A percentile compares a stretch with the other conserved stretches of the same genome.
These are phyloP conservation scores for Drosophila setifemur DNA, from an alignment of 1,140 invertebrate genomes.

Conservation along the genomic window DNA sequence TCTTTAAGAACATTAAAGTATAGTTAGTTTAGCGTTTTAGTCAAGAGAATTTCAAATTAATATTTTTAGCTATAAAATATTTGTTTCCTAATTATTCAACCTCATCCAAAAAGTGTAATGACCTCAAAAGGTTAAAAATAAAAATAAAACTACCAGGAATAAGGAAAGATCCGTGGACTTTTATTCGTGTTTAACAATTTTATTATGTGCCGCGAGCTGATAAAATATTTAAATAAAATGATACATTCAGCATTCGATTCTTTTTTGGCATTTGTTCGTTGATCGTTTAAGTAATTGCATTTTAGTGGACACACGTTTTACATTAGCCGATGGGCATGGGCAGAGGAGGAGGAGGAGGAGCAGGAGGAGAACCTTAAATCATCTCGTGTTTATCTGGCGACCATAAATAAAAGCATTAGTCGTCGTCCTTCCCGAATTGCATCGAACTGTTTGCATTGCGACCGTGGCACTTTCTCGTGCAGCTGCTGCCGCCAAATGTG, in stretches of 20 bases:
- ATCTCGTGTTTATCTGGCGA: conserved; percentile 73
- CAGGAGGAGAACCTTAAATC: conserved; percentile 56
- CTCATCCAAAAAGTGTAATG: no score
- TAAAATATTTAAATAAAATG: conserved; percentile 68
- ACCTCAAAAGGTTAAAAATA: no score
- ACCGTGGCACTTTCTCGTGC: conserved; percentile 70
- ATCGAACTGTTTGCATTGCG: conserved; percentile 76
- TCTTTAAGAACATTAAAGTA: no score
- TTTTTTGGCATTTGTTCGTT: conserved; percentile 40
- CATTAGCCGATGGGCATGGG: conserved; percentile 26
- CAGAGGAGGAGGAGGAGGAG: no score
- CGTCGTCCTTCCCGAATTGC: conserved; percentile 49
- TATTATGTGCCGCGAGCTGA: conserved; percentile 66
- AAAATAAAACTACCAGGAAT: background rate
- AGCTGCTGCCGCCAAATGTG: conserved; percentile 74
- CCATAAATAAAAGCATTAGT: conserved; percentile 78
- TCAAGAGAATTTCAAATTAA: no score
- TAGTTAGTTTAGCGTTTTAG: no score
- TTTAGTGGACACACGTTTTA: conserved; percentile 75
- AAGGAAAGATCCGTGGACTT: conserved; percentile 23
- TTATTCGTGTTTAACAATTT: conserved; percentile 74
- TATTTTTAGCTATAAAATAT: no score
- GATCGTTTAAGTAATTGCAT: conserved; percentile 73
- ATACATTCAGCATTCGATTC: conserved; percentile 29
- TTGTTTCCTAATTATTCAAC: no score